Evolutionary conservation across 1,140 invertebrate species (phyloP).

Genomic region (Saccostrea echinata): DNA sequence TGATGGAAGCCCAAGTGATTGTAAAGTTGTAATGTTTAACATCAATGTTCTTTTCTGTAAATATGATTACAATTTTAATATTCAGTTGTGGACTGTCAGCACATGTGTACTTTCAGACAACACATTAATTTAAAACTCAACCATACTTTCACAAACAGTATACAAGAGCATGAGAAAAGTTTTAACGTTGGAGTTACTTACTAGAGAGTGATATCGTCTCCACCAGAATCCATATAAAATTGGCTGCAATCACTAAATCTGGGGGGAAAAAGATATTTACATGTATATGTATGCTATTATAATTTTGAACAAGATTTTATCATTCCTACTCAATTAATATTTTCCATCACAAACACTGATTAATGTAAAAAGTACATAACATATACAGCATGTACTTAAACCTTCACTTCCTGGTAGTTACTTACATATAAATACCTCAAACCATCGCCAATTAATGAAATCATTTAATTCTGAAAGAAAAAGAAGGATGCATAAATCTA

Average conservation of each 20-base stretch:
- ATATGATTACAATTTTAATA: background rate
- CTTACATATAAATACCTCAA: conserved; percentile 79
- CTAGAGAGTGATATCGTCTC: conserved; percentile 76
- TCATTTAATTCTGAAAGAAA: conserved; percentile 84
- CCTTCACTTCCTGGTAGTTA: conserved; percentile 40
- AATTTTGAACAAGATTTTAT: background rate
- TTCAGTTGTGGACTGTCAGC: too few species aligned
- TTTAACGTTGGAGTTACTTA: conserved; percentile 13
- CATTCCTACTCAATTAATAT: too few species aligned
- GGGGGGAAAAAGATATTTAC: conserved; percentile 53
- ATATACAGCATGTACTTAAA: background rate
- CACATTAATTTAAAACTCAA: too few species aligned
- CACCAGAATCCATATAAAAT: conserved; percentile 78
- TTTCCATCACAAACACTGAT: too few species aligned
- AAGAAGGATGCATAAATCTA: background rate
- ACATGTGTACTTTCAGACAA: too few species aligned
- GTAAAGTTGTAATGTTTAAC: conserved; percentile 67
- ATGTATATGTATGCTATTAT: background rate
- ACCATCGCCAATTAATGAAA: conserved; percentile 84
- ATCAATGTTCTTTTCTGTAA: conserved; percentile 62
- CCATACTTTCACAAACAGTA: too few species aligned
- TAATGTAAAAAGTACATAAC: too few species aligned
- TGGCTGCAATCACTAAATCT: conserved; percentile 78
- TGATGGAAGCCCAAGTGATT: conserved; percentile 70
- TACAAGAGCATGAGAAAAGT: too few species aligned